These are phyloP conservation scores for Falcunculus frontatus DNA, from an alignment of 2,113 vertebrate genomes.

Conservation along the genomic window DNA sequence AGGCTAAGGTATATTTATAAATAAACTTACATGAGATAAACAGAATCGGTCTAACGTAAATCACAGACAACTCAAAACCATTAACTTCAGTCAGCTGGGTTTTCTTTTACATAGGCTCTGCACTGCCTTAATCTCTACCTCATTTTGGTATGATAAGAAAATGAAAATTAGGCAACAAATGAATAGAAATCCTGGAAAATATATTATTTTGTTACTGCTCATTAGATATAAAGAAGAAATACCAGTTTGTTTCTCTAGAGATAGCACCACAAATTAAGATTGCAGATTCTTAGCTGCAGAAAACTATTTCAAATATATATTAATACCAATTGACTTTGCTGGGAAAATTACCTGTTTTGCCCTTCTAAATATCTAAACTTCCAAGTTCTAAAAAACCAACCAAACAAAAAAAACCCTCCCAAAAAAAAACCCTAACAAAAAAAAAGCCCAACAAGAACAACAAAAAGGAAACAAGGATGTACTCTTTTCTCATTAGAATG, in stretches of 20 bases:
- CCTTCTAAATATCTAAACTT: not conserved
- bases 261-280: not conserved
- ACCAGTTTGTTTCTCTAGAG: not conserved
- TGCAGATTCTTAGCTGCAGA: not conserved
- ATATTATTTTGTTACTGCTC: not conserved
- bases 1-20: not conserved
- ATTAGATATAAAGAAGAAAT: not conserved
- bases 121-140: not conserved
- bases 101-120: not conserved
- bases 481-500: not conserved
- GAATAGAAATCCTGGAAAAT: not conserved
- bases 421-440: not conserved
- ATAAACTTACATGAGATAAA: not conserved
- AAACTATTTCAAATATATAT: not conserved
- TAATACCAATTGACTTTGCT: not conserved
- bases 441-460: rapidly evolving
- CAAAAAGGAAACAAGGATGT: not conserved
- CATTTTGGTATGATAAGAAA: not conserved
- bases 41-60: not conserved
- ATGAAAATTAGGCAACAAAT: not conserved
- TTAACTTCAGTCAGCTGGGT: not conserved
- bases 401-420: not conserved
- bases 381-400: not conserved
- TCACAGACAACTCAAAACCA: not conserved
- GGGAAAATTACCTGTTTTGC: not conserved